Conservation (phyloP, 2,113 vertebrate species). For the Urocynchramus pylzowi region DNA sequence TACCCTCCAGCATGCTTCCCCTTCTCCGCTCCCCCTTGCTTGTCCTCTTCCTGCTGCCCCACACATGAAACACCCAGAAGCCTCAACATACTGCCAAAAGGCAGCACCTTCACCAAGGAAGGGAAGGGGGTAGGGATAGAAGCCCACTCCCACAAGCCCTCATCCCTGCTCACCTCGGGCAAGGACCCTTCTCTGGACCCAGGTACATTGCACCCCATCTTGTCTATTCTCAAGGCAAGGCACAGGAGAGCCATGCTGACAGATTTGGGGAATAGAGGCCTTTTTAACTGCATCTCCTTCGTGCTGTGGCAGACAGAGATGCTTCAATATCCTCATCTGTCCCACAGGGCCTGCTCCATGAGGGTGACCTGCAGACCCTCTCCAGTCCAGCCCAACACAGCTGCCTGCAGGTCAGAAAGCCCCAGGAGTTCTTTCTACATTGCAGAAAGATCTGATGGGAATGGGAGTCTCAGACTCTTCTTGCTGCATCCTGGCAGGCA, state of each 20-base stretch:
- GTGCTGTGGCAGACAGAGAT: not conserved
- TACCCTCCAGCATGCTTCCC: constrained; percentile 15
- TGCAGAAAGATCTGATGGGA: not conserved
- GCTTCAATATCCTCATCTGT: not conserved
- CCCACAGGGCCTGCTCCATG: not conserved
- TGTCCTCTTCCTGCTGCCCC: not conserved
- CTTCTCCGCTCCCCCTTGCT: not conserved
- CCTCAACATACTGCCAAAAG: not conserved
- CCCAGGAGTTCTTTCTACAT: not conserved
- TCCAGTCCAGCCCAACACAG: too few relatives aligned
- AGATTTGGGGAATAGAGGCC: not conserved
- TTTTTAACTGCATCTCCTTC: fast-evolving
- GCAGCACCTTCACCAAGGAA: not conserved
- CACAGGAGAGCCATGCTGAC: not conserved
- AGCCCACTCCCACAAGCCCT: not conserved
- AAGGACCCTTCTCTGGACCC: not conserved
- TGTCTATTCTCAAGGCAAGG: fast-evolving
- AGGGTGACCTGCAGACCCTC: not conserved
- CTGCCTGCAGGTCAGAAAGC: not conserved
- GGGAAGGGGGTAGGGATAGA: not conserved
- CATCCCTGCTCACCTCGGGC: fast-evolving
- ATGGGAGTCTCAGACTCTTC: not conserved
- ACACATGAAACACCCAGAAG: not conserved
- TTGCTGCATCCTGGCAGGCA: not conserved
- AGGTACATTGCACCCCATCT: fast-evolving